These are phyloP conservation scores for Platichthys flesus DNA, from an alignment of 2,113 vertebrate species.

Conservation along the genomic window DNA sequence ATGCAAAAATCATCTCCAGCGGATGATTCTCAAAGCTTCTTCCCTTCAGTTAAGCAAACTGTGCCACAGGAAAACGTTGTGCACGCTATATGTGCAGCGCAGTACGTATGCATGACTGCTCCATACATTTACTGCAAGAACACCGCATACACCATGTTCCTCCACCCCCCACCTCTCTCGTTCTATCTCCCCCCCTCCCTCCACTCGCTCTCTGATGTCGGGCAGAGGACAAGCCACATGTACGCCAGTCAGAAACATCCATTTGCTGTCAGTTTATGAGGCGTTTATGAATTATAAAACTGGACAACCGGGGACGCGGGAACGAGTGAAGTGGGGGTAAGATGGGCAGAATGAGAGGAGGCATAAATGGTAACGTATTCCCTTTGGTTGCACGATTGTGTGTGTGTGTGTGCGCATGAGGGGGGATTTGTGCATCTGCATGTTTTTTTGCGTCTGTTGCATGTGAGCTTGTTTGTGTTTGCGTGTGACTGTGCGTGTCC, in stretches of 20 bases:
- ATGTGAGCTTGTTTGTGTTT: background rate
- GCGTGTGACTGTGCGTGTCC: slow-evolving; percentile 1
- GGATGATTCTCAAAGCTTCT: background rate
- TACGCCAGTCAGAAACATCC: slow-evolving; percentile 46
- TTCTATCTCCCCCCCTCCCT: background rate
- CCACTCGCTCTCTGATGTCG: slow-evolving; percentile 32
- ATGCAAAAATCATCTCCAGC: background rate
- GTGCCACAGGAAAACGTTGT: slow-evolving; percentile 21
- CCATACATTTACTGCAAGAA: slow-evolving; percentile 41
- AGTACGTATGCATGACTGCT: slow-evolving; percentile 42
- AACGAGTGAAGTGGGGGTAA: slow-evolving; percentile 23
- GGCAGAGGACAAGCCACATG: slow-evolving; percentile 31
- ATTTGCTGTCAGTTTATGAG: slow-evolving; percentile 59
- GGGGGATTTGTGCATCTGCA: slow-evolving; percentile 1
- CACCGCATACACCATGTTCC: slow-evolving; percentile 44
- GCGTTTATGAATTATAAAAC: slow-evolving; percentile 65
- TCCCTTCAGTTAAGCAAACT: slow-evolving; percentile 12
- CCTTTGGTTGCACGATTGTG: slow-evolving; percentile 10
- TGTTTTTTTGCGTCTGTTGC: slow-evolving; percentile 19
- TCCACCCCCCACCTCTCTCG: background rate
- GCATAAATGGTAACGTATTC: slow-evolving; percentile 23
- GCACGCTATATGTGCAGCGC: slow-evolving; percentile 5
- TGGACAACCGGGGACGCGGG: slow-evolving; percentile 35
- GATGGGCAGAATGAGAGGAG: slow-evolving; percentile 35
- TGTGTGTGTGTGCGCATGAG: slow-evolving; percentile 1